A percentile compares a stretch with the other conserved stretches of the same genome.
Conservation (phyloP, 2,888 invertebrate species). For the Ethmia dodecea region DNA sequence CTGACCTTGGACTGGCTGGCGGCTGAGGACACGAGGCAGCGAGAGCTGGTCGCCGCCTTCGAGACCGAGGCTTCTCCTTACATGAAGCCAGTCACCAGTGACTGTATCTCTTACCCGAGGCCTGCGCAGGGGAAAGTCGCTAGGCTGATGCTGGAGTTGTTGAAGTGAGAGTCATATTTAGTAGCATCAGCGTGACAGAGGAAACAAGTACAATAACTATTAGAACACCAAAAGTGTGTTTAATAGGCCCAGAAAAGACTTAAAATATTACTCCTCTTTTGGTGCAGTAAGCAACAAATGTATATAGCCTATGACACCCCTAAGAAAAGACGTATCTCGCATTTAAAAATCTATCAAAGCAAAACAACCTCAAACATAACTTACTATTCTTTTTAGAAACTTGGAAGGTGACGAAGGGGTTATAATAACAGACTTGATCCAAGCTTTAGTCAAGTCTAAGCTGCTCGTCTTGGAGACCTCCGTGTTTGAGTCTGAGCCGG, state of each 20-base stretch:
- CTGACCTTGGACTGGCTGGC: constrained; percentile 59
- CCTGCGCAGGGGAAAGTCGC: constrained; percentile 56
- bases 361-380: too few species aligned
- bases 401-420: constrained; percentile 56
- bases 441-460: constrained; percentile 41
- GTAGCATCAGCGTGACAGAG: too few species aligned
- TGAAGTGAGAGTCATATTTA: constrained; percentile 49
- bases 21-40: constrained; percentile 50
- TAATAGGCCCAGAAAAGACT: too few species aligned
- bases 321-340: too few species aligned
- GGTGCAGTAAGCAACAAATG: too few species aligned
- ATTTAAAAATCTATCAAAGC: not conserved
- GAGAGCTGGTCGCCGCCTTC: constrained; percentile 48
- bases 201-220: too few species aligned
- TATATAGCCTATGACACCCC: not conserved
- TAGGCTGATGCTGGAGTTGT: constrained; percentile 51
- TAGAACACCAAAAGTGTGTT: too few species aligned
- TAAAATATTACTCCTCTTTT: too few species aligned
- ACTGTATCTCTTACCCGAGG: constrained; percentile 45
- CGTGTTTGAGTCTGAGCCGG: constrained; percentile 50
- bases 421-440: constrained; percentile 41
- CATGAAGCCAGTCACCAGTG: constrained; percentile 31
- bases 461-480: constrained; percentile 48
- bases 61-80: constrained; percentile 40
- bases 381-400: constrained; percentile 33